Conservation (phyloP, 64 coral and sea anemone genomes). For the Pocillopora verrucosa region DNA sequence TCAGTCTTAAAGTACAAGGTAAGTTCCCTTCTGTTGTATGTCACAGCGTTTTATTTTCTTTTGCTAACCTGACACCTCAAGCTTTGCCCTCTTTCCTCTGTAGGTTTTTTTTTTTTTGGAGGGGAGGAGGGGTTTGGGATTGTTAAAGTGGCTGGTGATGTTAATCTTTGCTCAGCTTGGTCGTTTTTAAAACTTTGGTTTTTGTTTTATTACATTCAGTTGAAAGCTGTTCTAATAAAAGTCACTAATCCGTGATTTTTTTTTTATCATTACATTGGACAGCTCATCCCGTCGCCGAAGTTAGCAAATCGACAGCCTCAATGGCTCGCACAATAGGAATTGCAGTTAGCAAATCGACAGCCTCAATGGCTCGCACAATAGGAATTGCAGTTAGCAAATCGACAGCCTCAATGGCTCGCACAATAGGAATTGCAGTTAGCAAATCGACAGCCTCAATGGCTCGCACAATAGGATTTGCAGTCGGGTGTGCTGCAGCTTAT, state of each 20-base stretch:
- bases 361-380: slow-evolving; percentile 79
- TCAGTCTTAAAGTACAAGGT: slow-evolving; percentile 50
- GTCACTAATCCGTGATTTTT: not conserved
- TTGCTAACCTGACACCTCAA: too few relatives aligned
- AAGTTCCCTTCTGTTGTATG: not conserved
- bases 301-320: not conserved
- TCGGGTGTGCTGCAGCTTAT: slow-evolving; percentile 95
- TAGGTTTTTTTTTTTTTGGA: not conserved
- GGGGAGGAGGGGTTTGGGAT: too few relatives aligned
- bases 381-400: slow-evolving; percentile 95
- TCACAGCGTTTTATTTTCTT: too few relatives aligned
- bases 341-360: slow-evolving; percentile 10
- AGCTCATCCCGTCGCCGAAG: not conserved
- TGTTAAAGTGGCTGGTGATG: too few relatives aligned
- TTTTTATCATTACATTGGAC: not conserved
- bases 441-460: slow-evolving; percentile 57
- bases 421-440: too few relatives aligned
- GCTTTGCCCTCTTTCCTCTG: too few relatives aligned
- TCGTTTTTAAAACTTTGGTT: too few relatives aligned
- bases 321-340: slow-evolving; percentile 95
- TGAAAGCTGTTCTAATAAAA: too few relatives aligned
- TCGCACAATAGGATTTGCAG: slow-evolving; percentile 85
- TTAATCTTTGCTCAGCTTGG: too few relatives aligned
- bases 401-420: slow-evolving; percentile 85
- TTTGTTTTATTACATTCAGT: too few relatives aligned